phyloP scores from a whole-genome alignment of 2,797 vertebrate genomes.

The Myoxocephalus aenaeus region DNA sequence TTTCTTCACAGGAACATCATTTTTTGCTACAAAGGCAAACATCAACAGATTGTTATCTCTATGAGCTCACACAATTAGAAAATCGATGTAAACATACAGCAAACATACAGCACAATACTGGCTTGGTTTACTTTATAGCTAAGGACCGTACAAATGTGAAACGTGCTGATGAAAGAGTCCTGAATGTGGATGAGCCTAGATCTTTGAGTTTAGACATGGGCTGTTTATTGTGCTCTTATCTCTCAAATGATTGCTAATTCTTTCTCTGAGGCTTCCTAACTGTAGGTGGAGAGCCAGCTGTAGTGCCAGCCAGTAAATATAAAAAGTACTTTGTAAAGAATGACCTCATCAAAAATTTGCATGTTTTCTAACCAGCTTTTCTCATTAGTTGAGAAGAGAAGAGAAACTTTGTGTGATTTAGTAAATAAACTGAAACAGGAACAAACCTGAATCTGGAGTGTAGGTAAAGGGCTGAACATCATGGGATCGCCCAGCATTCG shows the following conservation, averaged over 20 bases:
- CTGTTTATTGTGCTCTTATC: neutral
- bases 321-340: constrained; percentile 2
- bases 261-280: constrained; percentile 12
- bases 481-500: constrained; percentile 96
- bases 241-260: neutral
- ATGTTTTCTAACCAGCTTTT: neutral
- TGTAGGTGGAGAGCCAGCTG: constrained; percentile 29
- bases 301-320: neutral
- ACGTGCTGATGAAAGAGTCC: neutral
- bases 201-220: constrained; percentile 4
- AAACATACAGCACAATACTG: neutral
- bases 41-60: constrained; percentile 9
- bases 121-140: constrained; percentile 13
- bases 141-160: constrained; percentile 7
- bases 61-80: neutral
- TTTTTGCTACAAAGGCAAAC: constrained; percentile 79
- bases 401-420: neutral
- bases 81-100: neutral
- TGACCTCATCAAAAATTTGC: neutral
- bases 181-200: neutral
- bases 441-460: constrained; percentile 94
- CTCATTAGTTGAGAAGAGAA: constrained; percentile 1
- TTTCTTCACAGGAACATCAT: constrained; percentile 93
- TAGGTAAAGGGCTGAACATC: constrained; percentile 97
- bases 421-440: neutral